Evolutionary conservation across 2,888 invertebrate genomes (phyloP).

Genomic region (Acleris cristana): DNA sequence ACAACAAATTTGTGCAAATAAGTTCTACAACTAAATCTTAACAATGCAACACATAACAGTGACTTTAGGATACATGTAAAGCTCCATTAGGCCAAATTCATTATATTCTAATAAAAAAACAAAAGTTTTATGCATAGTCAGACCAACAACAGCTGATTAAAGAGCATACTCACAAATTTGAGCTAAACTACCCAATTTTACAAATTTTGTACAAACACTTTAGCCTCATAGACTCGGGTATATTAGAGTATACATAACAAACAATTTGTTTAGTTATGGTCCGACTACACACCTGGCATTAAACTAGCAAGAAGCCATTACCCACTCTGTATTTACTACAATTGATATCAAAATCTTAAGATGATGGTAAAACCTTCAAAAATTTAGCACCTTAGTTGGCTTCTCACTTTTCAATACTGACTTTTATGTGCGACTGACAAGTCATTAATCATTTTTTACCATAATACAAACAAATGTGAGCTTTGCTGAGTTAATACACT

Average conservation of each 20-base stretch:
- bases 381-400: conserved; percentile 82
- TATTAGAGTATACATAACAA: neutral
- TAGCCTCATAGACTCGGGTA: neutral
- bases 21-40: conserved; percentile 45
- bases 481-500: conserved; percentile 9
- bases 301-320: conserved; percentile 64
- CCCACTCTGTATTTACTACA: conserved; percentile 59
- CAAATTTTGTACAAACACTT: neutral
- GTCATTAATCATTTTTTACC: conserved; percentile 18
- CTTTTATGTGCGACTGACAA: conserved; percentile 38
- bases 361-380: conserved; percentile 78
- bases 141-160: conserved; percentile 17
- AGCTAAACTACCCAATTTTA: too few species aligned
- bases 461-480: conserved; percentile 40
- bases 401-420: conserved; percentile 72
- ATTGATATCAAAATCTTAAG: conserved; percentile 72
- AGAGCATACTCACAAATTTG: too few species aligned
- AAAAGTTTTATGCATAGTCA: conserved; percentile 5
- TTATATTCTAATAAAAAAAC: conserved; percentile 37
- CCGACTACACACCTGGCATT: conserved; percentile 30
- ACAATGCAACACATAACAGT: conserved; percentile 39
- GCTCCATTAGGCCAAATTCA: conserved; percentile 56
- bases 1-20: conserved; percentile 55
- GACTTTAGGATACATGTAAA: conserved; percentile 39
- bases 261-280: conserved; percentile 14